A percentile compares a stretch with the other conserved stretches of the same genome.
Evolutionary conservation across 2,888 invertebrate species (phyloP).

Genomic region (Apamea anceps): DNA sequence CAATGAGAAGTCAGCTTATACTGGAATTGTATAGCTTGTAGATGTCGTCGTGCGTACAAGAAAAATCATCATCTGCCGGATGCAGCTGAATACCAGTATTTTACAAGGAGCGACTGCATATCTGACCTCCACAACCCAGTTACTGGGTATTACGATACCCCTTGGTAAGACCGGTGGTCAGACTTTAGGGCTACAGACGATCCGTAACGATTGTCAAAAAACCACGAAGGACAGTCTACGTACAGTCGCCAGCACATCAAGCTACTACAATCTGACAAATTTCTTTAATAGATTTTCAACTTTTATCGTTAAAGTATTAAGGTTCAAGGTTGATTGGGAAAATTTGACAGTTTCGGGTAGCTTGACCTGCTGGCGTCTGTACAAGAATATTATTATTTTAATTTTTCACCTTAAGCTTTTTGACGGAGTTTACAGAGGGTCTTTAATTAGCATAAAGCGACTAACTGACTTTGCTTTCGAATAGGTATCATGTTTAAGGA

Average conservation of each 20-base stretch:
- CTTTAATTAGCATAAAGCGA: constrained; percentile 29
- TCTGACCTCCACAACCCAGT: background rate
- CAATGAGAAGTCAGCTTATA: too few relatives aligned
- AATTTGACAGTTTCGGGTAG: too few relatives aligned
- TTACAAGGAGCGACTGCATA: background rate
- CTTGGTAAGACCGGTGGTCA: background rate
- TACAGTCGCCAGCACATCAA: too few relatives aligned
- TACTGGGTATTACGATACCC: background rate
- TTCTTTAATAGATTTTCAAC: too few relatives aligned
- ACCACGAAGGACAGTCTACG: too few relatives aligned
- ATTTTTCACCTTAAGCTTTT: background rate
- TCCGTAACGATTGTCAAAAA: background rate
- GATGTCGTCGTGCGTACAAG: too few relatives aligned
- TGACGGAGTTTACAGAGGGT: background rate
- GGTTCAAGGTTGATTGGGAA: too few relatives aligned
- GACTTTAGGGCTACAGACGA: background rate
- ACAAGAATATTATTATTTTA: background rate
- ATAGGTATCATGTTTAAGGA: background rate
- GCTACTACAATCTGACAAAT: too few relatives aligned
- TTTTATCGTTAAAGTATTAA: too few relatives aligned
- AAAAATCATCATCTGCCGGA: background rate
- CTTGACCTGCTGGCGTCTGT: too few relatives aligned
- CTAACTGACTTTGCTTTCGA: constrained; percentile 10
- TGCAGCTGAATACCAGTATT: background rate
- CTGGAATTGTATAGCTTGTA: too few relatives aligned